phyloP scores from a whole-genome alignment of 1,140 invertebrate genomes.

The Anoplolepis gracilipes region DNA sequence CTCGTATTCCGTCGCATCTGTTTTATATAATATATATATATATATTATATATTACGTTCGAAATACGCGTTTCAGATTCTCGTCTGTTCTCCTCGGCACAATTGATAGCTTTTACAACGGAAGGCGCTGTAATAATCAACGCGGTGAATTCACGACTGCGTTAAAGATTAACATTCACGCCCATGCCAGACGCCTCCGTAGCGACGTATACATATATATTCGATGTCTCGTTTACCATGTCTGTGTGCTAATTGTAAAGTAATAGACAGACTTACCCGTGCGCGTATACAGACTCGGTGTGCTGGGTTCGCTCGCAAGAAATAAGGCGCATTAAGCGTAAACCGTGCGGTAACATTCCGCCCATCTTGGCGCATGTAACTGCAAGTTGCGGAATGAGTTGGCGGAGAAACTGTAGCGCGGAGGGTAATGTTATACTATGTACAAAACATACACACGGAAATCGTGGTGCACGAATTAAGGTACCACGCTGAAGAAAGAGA shows the following conservation, averaged over 20 bases:
- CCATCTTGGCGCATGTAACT: constrained; percentile 56
- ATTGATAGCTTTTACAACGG: background rate
- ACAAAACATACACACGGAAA: constrained; percentile 37
- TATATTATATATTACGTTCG: too few relatives aligned
- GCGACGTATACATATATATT: constrained; percentile 43
- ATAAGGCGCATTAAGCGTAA: constrained; percentile 46
- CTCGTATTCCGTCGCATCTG: too few relatives aligned
- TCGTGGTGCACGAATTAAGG: constrained; percentile 32
- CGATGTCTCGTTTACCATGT: constrained; percentile 52
- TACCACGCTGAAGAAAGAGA: constrained; percentile 20
- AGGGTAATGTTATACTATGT: constrained; percentile 28
- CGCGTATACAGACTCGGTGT: background rate
- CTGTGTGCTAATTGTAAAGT: constrained; percentile 57
- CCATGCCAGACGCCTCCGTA: background rate
- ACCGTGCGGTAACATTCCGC: constrained; percentile 31
- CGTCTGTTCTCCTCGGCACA: background rate
- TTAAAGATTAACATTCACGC: constrained; percentile 54
- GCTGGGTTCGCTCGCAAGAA: constrained; percentile 39
- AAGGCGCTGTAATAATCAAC: constrained; percentile 29
- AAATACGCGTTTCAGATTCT: too few relatives aligned
- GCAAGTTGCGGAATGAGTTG: constrained; percentile 50
- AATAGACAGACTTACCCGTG: constrained; percentile 58
- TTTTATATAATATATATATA: too few relatives aligned
- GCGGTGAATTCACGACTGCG: constrained; percentile 20
- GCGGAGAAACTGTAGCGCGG: background rate